Percentiles rank a stretch among this genome's conserved stretches.
Conservation (phyloP, 2,113 vertebrate species). For the Brachyhypopomus occidentalis region DNA sequence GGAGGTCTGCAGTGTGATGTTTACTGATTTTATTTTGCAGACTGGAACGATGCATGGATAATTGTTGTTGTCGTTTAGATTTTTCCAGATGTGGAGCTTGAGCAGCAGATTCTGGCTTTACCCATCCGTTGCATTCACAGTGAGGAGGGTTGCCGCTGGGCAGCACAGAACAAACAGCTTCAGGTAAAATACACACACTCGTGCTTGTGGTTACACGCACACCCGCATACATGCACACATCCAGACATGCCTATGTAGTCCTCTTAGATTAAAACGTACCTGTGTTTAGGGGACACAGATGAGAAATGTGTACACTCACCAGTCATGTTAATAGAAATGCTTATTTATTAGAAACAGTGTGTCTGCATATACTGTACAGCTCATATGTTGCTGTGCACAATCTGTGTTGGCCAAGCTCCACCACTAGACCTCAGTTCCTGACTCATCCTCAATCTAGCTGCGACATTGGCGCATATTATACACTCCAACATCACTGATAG, state of each 20-base stretch:
- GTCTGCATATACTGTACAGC: no score
- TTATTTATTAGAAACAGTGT: not conserved
- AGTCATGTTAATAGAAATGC: not conserved
- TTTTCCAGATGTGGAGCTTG: slow-evolving; percentile 85
- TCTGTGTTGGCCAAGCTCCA: no score
- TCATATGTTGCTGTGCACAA: no score
- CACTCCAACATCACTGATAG: no score
- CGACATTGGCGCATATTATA: no score
- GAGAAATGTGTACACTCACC: no score
- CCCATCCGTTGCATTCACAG: slow-evolving; percentile 96
- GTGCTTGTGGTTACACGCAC: not conserved
- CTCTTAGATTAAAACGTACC: not conserved
- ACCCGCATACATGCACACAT: not conserved
- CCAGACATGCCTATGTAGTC: not conserved
- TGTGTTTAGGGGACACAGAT: no score
- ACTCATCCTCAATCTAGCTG: no score
- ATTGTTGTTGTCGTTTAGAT: slow-evolving; percentile 70
- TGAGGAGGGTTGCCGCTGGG: slow-evolving; percentile 97
- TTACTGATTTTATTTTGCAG: not conserved
- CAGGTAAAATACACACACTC: slow-evolving; percentile 74
- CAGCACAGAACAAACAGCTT: slow-evolving; percentile 88
- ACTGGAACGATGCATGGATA: not conserved
- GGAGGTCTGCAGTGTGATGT: not conserved
- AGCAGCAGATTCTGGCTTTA: slow-evolving; percentile 77
- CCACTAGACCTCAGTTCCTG: no score